Evolutionary conservation across 1,140 invertebrate species (phyloP).

Genomic region (Cecropterus lyciades): DNA sequence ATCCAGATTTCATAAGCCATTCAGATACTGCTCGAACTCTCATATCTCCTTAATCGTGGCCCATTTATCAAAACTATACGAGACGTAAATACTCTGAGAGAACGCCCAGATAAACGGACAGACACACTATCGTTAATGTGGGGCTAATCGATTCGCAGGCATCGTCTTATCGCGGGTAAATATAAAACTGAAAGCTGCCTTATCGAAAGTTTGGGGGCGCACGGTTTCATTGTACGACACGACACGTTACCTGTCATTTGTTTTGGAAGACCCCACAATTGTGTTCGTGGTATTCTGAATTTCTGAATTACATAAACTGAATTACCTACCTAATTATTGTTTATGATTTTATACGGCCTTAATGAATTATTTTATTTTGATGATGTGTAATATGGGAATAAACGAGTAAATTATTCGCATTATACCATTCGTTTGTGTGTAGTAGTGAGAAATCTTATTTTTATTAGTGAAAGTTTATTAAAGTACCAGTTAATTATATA

Average conservation of each 20-base stretch:
- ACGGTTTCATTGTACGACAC: slow-evolving; percentile 40
- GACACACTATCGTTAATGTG: slow-evolving; percentile 57
- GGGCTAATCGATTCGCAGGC: slow-evolving; percentile 60
- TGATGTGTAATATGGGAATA: no score
- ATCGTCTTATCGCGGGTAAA: slow-evolving; percentile 54
- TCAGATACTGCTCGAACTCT: slow-evolving; percentile 15
- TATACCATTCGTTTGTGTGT: no score
- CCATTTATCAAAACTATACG: slow-evolving; percentile 48
- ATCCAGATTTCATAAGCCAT: slow-evolving; percentile 27
- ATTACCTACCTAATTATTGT: no score
- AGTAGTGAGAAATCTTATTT: no score
- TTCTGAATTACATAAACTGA: no score
- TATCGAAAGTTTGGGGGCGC: slow-evolving; percentile 52
- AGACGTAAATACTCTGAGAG: slow-evolving; percentile 46
- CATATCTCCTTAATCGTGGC: slow-evolving; percentile 26
- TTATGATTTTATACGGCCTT: no score
- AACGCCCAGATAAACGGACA: slow-evolving; percentile 46
- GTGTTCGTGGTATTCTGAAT: no score
- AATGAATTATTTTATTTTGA: no score
- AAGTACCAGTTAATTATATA: no score
- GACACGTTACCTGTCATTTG: slow-evolving; percentile 15
- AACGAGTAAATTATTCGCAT: no score
- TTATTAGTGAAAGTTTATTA: no score
- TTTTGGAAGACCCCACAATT: no score
- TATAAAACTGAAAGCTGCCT: slow-evolving; percentile 65